Evolutionary conservation across 2,797 vertebrate genomes (phyloP).

Genomic region (Xiphophorus birchmanni): DNA sequence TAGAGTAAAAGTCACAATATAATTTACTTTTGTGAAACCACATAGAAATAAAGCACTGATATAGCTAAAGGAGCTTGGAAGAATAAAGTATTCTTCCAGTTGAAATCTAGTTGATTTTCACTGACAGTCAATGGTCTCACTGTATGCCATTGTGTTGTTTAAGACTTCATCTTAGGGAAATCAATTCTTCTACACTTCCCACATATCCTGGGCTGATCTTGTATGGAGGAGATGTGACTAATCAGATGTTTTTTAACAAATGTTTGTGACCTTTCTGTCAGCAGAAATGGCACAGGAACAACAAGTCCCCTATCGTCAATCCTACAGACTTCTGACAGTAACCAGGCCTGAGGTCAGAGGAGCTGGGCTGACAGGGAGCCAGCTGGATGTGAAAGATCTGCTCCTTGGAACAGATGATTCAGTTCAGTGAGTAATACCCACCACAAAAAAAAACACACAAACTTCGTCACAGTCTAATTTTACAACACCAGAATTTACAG

Average conservation of each 20-base stretch:
- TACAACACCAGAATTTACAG: slow-evolving; percentile 51
- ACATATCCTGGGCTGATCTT: slow-evolving; percentile 34
- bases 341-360: slow-evolving; percentile 48
- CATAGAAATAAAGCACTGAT: not conserved
- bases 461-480: slow-evolving; percentile 73
- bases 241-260: slow-evolving; percentile 42
- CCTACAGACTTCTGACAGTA: slow-evolving; percentile 50
- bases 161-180: not conserved
- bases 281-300: slow-evolving; percentile 63
- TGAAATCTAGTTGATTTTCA: slow-evolving; percentile 27
- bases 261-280: slow-evolving; percentile 47
- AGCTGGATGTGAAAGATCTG: slow-evolving; percentile 47
- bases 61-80: not conserved
- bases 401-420: slow-evolving; percentile 75
- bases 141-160: slow-evolving; percentile 47
- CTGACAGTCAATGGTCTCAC: slow-evolving; percentile 45
- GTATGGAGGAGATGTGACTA: slow-evolving; percentile 32
- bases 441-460: slow-evolving; percentile 57
- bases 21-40: not conserved
- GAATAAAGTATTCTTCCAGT: not conserved
- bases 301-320: slow-evolving; percentile 39
- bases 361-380: slow-evolving; percentile 48
- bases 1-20: not conserved
- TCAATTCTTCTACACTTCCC: slow-evolving; percentile 26
- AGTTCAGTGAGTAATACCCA: slow-evolving; percentile 67